Base-by-base conservation (phyloP, 2,113 vertebrate species). In the Plotosus lineatus region DNA sequence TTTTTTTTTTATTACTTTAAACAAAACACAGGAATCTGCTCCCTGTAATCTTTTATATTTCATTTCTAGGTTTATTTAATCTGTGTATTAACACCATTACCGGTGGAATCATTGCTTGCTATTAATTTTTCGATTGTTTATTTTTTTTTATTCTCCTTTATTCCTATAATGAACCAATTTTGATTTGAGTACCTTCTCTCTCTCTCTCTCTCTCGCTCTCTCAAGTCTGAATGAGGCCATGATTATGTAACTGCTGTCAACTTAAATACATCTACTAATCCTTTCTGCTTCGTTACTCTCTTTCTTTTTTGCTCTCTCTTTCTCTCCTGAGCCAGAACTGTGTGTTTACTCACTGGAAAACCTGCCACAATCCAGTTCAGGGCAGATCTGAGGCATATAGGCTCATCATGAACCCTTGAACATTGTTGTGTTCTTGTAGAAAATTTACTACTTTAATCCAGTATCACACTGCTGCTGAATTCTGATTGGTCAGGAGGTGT, bases 191-290 rank as follows among this genome's bases (percentile, higher is more conserved):
- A 15, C 33, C 8, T 10, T 65, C 61, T 65, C 17, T 65, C 60
- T 40, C 9, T 40, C 61, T 40, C 33, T 36, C 17, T 36, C 7
- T 38, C 31, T 65, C 36, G 38, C 6, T 63, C 63, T n/a, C 17
- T 33, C 80, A 38, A 79, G 83, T 60, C 75, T 76, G 82, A 92
- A 89, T 86, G 89, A 85, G 89, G 87, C 88, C 89, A 83, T 38
- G 9, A 80, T 93, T 92, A 93, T 75, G 84, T 92, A 93, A 93
- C 89, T 76, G 58, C 40, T 91, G 89, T 90, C 91, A 90, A 83
- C 83, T 88, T 89, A 84, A 86, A 90, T 87, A 89, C 86, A 89
- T 89, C 85, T 86, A 85, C 86, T 92, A 92, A 92, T 92, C 90
- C 90, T 85, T 92, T 91, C 90, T 89, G 92, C 91, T 91, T 90